phyloP scores from a whole-genome alignment of 2,888 invertebrate genomes.

The Drosophila austrosaltans region DNA sequence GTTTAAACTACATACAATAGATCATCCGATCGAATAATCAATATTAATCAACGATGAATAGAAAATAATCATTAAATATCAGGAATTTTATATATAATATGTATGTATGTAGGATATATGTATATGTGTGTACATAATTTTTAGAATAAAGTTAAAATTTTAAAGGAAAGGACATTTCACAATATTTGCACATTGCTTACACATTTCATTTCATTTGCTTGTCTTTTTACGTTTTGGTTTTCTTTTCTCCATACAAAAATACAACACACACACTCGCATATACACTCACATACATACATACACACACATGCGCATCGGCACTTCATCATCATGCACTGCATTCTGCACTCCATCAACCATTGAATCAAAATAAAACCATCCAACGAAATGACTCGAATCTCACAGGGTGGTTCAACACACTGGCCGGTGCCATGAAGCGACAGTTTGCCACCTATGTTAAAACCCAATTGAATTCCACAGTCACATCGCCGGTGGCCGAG shows the following conservation, averaged over 20 bases:
- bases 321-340: constrained; percentile 47
- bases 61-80: too few relatives aligned
- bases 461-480: constrained; percentile 86
- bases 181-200: constrained; percentile 24
- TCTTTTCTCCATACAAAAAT: constrained; percentile 39
- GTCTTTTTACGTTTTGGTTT: constrained; percentile 47
- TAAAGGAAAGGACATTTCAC: too few relatives aligned
- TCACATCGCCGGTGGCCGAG: constrained; percentile 45
- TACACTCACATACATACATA: constrained; percentile 35
- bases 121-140: too few relatives aligned
- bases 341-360: constrained; percentile 28
- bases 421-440: constrained; percentile 89
- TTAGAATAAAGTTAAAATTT: too few relatives aligned
- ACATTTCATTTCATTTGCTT: constrained; percentile 21
- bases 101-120: too few relatives aligned
- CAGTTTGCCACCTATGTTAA: constrained; percentile 93
- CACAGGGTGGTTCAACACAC: constrained; percentile 87
- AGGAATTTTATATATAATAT: too few relatives aligned
- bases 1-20: too few relatives aligned
- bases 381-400: constrained; percentile 18
- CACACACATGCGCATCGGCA: constrained; percentile 29
- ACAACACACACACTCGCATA: constrained; percentile 25
- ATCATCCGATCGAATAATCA: too few relatives aligned
- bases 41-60: too few relatives aligned
- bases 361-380: constrained; percentile 25